Percentiles rank a stretch among this genome's conserved stretches.
These are phyloP conservation scores for Aphelinus atriplicis DNA, from an alignment of 1,140 invertebrate genomes.

Conservation along the genomic window DNA sequence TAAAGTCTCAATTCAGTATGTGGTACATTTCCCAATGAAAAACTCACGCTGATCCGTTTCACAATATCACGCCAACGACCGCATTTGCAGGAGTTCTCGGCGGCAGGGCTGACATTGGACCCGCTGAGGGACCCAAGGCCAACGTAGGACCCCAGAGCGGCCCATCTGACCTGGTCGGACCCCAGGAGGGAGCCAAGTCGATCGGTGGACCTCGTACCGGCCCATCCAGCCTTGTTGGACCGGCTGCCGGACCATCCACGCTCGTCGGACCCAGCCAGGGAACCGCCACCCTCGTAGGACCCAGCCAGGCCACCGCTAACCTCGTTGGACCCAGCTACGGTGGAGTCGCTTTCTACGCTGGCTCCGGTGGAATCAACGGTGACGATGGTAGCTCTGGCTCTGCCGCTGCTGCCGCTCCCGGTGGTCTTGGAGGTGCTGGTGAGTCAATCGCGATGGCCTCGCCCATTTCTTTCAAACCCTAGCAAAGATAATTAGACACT, in stretches of 20 bases:
- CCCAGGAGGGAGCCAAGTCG: conserved; percentile 64
- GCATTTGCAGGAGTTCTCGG: conserved; percentile 57
- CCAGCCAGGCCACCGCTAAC: conserved; percentile 62
- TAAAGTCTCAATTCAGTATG: no score
- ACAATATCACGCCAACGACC: no score
- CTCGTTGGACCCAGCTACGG: conserved; percentile 64
- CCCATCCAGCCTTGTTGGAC: conserved; percentile 63
- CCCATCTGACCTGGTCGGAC: conserved; percentile 64
- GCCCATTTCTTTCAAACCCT: neutral
- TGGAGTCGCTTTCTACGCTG: conserved; percentile 63
- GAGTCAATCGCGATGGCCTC: conserved; percentile 24
- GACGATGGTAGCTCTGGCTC: conserved; percentile 65
- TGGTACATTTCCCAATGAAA: no score
- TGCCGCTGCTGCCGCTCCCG: conserved; percentile 62
- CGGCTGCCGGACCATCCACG: conserved; percentile 63
- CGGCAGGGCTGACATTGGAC: conserved; percentile 65
- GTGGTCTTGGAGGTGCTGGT: conserved; percentile 53
- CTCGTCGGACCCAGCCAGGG: conserved; percentile 62
- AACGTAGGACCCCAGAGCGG: conserved; percentile 65
- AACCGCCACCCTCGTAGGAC: conserved; percentile 62
- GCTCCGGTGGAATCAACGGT: conserved; percentile 64
- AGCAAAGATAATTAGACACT: neutral
- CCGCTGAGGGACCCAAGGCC: conserved; percentile 65
- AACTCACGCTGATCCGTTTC: no score
- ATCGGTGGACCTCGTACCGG: conserved; percentile 64